phyloP scores from a whole-genome alignment of 1,140 invertebrate species.

The Bombyx mandarina region DNA sequence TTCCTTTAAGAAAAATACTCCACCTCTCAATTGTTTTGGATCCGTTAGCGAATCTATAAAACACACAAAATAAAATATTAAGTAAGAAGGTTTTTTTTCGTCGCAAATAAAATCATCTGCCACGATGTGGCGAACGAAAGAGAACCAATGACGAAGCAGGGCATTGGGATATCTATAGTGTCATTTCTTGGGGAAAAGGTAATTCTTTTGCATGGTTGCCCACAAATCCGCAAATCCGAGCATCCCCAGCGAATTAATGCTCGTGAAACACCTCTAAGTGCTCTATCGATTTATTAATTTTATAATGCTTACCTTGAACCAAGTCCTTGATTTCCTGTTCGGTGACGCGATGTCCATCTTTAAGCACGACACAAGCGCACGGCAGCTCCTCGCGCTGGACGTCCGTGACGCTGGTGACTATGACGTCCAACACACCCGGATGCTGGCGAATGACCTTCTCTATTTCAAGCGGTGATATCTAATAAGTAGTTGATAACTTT shows the following conservation, averaged over 20 bases:
- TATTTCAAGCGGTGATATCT: constrained; percentile 57
- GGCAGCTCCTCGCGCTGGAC: constrained; percentile 71
- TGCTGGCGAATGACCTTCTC: constrained; percentile 75
- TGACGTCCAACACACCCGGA: constrained; percentile 73
- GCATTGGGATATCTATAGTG: no score
- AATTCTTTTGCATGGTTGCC: no score
- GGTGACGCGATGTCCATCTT: constrained; percentile 26
- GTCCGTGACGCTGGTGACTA: constrained; percentile 76
- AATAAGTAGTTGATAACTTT: constrained; percentile 19
- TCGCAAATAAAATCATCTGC: no score
- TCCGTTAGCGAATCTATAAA: constrained; percentile 10
- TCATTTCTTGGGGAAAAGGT: no score
- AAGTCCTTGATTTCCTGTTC: constrained; percentile 39
- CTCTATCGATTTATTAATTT: no score
- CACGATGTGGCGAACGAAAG: no score
- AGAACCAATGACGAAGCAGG: no score
- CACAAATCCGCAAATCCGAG: no score
- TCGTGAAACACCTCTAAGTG: no score
- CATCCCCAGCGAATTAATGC: no score
- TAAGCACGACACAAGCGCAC: constrained; percentile 73
- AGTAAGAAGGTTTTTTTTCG: no score
- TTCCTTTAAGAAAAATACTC: constrained; percentile 9
- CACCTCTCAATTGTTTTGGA: constrained; percentile 8
- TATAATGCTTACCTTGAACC: constrained; percentile 25
- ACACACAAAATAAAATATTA: no score